A percentile compares a stretch with the other conserved stretches of the same genome.
Conservation (phyloP, 1,140 invertebrate genomes). For the Platyscapa corneri region DNA sequence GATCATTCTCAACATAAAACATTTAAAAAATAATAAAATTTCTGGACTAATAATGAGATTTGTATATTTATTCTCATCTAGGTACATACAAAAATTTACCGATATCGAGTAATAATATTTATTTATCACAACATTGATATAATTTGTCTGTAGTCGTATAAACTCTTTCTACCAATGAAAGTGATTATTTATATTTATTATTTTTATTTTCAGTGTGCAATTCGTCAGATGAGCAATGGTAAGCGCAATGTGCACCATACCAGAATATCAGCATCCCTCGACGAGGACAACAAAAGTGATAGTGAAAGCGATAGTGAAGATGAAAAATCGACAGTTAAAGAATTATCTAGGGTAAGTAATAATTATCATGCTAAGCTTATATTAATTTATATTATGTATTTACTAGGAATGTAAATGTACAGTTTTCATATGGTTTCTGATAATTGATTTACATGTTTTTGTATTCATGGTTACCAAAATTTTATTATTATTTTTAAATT, state of each 20-base stretch:
- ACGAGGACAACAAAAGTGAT: conserved; percentile 70
- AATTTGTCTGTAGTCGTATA: not conserved
- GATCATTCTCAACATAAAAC: not conserved
- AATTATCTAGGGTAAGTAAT: conserved; percentile 71
- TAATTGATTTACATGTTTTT: not conserved
- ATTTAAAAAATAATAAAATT: not conserved
- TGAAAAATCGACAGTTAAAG: conserved; percentile 76
- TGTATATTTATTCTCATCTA: not conserved
- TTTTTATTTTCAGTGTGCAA: conserved; percentile 1
- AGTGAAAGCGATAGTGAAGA: conserved; percentile 76
- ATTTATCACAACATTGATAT: too few species aligned
- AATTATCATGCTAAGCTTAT: not conserved
- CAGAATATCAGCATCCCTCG: conserved; percentile 63
- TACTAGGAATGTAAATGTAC: not conserved
- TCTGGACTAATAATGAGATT: not conserved
- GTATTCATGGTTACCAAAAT: not conserved
- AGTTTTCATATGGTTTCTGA: not conserved
- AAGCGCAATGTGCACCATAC: conserved; percentile 73
- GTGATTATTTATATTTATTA: not conserved
- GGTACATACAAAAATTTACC: not conserved
- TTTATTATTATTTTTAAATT: too few species aligned
- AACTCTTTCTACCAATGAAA: not conserved
- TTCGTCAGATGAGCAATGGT: conserved; percentile 64
- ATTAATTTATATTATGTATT: too few species aligned
- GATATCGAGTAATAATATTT: not conserved